These are phyloP conservation scores for Hypomecis atomaria DNA, from an alignment of 2,888 invertebrate species.

Conservation along the genomic window DNA sequence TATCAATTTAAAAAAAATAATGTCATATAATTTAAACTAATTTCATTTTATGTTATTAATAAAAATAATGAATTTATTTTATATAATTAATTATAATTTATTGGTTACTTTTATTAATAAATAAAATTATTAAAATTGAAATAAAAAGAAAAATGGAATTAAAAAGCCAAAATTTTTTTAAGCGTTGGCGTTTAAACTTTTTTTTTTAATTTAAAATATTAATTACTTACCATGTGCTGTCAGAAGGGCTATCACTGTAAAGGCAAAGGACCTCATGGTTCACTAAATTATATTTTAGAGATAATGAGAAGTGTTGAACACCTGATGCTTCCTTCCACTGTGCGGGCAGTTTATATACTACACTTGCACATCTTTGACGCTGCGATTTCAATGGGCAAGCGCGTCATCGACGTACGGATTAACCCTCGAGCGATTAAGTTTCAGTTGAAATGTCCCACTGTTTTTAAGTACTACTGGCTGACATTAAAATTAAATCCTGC, in stretches of 20 bases:
- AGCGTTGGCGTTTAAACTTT: too few species aligned
- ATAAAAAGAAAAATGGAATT: too few species aligned
- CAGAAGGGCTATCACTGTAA: conserved; percentile 62
- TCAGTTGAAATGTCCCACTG: conserved; percentile 15
- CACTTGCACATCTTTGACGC: conserved; percentile 65
- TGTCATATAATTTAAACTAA: too few species aligned
- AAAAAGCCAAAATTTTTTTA: too few species aligned
- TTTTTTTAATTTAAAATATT: not conserved
- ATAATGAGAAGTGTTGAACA: conserved; percentile 48
- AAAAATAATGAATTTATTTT: too few species aligned
- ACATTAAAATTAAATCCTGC: too few species aligned
- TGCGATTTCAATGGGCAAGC: conserved; percentile 74
- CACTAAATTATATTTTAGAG: conserved; percentile 47
- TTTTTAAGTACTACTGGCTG: too few species aligned
- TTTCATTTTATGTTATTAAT: too few species aligned
- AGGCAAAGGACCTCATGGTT: conserved; percentile 60
- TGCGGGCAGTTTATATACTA: conserved; percentile 79
- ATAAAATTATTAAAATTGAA: too few species aligned
- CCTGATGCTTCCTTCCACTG: conserved; percentile 67
- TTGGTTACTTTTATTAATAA: too few species aligned
- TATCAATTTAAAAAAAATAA: too few species aligned
- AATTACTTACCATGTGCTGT: conserved; percentile 70
- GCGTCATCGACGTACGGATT: conserved; percentile 73
- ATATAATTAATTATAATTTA: too few species aligned
- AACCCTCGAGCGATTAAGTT: conserved; percentile 60